Evolutionary conservation across 2,113 vertebrate genomes (phyloP).

Genomic region (Gorsachius goisagi): DNA sequence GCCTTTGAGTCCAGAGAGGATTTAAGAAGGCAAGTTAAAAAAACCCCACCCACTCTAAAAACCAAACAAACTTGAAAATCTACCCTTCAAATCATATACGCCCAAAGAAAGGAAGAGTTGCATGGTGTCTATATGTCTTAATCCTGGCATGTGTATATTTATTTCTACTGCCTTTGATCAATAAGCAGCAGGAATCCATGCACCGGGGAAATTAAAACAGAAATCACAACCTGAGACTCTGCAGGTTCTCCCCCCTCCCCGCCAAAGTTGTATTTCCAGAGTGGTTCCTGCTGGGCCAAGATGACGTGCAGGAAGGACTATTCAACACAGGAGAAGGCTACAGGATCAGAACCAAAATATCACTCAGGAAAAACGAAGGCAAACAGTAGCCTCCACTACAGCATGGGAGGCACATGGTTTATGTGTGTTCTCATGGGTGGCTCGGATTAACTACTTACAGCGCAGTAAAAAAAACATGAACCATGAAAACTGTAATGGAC

Average conservation of each 20-base stretch:
- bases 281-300: neutral
- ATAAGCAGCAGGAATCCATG: neutral
- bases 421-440: neutral
- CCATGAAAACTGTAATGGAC: slow-evolving; percentile 6
- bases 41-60: neutral
- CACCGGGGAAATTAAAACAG: neutral
- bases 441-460: neutral
- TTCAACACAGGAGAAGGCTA: neutral
- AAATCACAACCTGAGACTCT: neutral
- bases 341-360: neutral
- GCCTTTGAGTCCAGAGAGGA: neutral
- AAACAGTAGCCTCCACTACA: neutral
- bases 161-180: neutral
- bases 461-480: neutral
- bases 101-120: neutral
- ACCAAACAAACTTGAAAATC: neutral
- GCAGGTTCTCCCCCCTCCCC: neutral
- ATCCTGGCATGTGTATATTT: neutral
- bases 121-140: neutral
- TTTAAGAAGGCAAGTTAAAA: neutral
- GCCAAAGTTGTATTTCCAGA: neutral
- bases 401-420: neutral
- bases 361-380: neutral
- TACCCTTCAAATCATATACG: neutral
- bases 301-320: neutral